Conservation (phyloP, 2,113 vertebrate genomes). For the Centropus bengalensis region DNA sequence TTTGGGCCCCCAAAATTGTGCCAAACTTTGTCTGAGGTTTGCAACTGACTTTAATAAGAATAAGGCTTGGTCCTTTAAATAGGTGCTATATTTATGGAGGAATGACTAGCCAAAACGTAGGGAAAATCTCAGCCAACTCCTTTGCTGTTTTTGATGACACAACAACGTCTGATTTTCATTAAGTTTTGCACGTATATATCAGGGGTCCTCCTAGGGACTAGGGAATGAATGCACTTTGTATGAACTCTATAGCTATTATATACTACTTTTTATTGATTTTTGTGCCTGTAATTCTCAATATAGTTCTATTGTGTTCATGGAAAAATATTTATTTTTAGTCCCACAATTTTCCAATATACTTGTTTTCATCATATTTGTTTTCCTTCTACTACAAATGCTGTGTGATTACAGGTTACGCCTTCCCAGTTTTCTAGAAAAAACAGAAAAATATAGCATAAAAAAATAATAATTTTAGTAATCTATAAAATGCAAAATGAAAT, state of each 20-base stretch:
- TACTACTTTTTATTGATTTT: conserved; percentile 71
- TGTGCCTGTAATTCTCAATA: conserved; percentile 49
- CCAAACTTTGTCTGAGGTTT: not conserved
- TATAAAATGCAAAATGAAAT: not conserved
- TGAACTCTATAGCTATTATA: conserved; percentile 68
- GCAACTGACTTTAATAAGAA: not conserved
- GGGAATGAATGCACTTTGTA: conserved; percentile 66
- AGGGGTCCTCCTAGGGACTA: conserved; percentile 58
- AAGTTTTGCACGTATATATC: conserved; percentile 62
- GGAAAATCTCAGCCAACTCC: conserved; percentile 28
- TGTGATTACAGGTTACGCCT: not conserved
- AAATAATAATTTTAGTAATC: not conserved
- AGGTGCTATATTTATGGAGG: conserved; percentile 63
- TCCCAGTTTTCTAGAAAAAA: not conserved
- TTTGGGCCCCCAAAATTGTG: not conserved
- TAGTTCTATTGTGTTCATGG: conserved; percentile 59
- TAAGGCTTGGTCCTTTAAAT: conserved; percentile 30
- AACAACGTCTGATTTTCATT: conserved; percentile 69
- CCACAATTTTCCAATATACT: conserved; percentile 34
- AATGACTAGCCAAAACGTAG: not conserved
- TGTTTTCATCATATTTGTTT: conserved; percentile 40
- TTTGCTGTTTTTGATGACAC: conserved; percentile 63
- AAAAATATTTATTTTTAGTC: conserved; percentile 69
- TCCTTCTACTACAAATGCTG: not conserved
- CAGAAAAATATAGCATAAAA: not conserved